A percentile compares a stretch with the other conserved stretches of the same genome.
Evolutionary conservation across 2,113 vertebrate species (phyloP).

Genomic region (Apteryx owenii): DNA sequence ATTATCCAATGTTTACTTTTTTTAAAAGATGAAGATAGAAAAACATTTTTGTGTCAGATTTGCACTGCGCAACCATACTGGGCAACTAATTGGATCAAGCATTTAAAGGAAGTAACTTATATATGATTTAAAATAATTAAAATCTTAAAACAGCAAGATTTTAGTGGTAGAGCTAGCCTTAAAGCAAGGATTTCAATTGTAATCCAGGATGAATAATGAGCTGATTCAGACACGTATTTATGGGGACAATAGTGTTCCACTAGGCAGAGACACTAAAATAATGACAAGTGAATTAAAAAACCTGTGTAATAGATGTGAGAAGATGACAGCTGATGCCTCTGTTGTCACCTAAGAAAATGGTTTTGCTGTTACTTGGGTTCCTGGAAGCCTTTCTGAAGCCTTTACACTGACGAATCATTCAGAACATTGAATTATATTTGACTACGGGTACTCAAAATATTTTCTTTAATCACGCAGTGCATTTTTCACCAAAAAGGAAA

Average conservation of each 20-base stretch:
- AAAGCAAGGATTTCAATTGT: slow-evolving; percentile 57
- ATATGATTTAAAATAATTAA: slow-evolving; percentile 51
- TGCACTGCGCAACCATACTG: background rate
- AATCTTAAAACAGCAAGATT: slow-evolving; percentile 11
- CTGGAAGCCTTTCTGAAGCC: slow-evolving; percentile 36
- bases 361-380: slow-evolving; percentile 55
- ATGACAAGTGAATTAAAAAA: slow-evolving; percentile 74
- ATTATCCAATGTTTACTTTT: background rate
- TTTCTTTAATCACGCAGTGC: slow-evolving; percentile 40
- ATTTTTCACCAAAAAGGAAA: background rate
- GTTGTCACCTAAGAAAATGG: slow-evolving; percentile 60
- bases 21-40: background rate
- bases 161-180: background rate
- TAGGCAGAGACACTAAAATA: slow-evolving; percentile 61
- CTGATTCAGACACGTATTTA: slow-evolving; percentile 62
- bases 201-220: slow-evolving; percentile 58
- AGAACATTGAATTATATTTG: slow-evolving; percentile 27
- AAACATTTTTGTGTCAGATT: background rate
- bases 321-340: slow-evolving; percentile 52
- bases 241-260: slow-evolving; percentile 54
- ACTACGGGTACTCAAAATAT: slow-evolving; percentile 65
- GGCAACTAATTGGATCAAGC: background rate
- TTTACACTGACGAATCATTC: slow-evolving; percentile 33
- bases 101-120: slow-evolving; percentile 19
- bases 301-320: background rate